Conservation (phyloP, 2,888 invertebrate species). For the Sphecodes monilicornis region DNA sequence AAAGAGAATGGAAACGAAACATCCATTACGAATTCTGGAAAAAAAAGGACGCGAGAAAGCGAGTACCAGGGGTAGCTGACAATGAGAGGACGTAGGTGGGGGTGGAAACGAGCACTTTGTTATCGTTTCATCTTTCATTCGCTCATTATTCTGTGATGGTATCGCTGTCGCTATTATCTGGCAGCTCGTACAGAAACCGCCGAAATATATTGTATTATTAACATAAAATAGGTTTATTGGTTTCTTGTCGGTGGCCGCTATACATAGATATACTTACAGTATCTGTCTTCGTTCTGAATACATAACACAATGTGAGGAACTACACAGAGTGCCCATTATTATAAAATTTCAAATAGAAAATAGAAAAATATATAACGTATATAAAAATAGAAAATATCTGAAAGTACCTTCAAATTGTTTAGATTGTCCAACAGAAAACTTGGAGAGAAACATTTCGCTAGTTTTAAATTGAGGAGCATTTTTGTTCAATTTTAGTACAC, state of each 20-base stretch:
- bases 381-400: no score
- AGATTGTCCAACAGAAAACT: no score
- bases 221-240: neutral
- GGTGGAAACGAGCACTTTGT: neutral
- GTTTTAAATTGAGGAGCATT: no score
- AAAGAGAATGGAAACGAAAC: neutral
- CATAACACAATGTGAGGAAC: no score
- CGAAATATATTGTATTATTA: neutral
- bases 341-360: neutral
- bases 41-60: slow-evolving; percentile 1
- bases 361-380: no score
- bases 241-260: neutral
- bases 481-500: no score
- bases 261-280: neutral
- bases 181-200: neutral
- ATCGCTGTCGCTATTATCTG: neutral
- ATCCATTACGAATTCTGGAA: neutral
- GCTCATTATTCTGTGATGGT: neutral
- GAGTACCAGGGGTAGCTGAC: neutral
- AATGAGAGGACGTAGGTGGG: neutral
- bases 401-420: neutral
- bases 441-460: no score
- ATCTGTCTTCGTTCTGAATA: neutral
- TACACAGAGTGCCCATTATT: neutral
- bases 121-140: slow-evolving; percentile 7